These are phyloP conservation scores for Cryptus armator DNA, from an alignment of 2,888 invertebrate genomes.

Conservation along the genomic window DNA sequence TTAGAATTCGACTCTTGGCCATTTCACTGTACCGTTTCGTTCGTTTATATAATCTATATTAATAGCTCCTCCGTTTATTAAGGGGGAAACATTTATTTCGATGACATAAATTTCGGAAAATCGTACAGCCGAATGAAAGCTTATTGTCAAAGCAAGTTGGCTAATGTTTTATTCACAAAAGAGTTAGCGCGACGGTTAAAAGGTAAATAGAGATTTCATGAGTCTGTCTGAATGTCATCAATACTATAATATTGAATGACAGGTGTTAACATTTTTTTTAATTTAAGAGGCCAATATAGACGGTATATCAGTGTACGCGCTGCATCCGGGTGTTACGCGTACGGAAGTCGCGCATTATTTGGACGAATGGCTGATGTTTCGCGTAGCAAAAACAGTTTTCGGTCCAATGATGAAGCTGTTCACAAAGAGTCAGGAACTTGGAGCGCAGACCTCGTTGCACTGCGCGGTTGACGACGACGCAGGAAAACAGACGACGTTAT, in stretches of 20 bases:
- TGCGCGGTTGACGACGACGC: constrained; percentile 90
- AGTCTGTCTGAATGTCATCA: too few species aligned
- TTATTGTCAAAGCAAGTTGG: constrained; percentile 92
- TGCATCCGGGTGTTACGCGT: constrained; percentile 91
- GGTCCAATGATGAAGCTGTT: constrained; percentile 84
- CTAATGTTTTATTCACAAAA: constrained; percentile 91
- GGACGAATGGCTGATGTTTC: constrained; percentile 82
- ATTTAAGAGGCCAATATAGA: constrained; percentile 74
- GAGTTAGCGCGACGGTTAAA: constrained; percentile 89
- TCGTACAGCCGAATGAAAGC: constrained; percentile 89
- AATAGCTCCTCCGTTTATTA: constrained; percentile 43
- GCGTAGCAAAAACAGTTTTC: constrained; percentile 85
- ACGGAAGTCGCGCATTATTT: constrained; percentile 92
- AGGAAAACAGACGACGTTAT: constrained; percentile 87
- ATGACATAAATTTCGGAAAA: constrained; percentile 90
- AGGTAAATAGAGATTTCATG: constrained; percentile 80
- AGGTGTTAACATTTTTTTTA: neutral
- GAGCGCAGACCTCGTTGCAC: constrained; percentile 92
- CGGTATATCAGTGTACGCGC: constrained; percentile 89
- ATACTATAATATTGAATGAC: neutral
- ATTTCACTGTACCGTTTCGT: too few species aligned
- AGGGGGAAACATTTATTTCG: constrained; percentile 88
- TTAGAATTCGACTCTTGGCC: too few species aligned
- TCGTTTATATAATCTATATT: neutral
- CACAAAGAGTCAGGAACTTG: constrained; percentile 88